Conservation (phyloP, 2,888 invertebrate genomes). For the Pterobdella sp. region DNA sequence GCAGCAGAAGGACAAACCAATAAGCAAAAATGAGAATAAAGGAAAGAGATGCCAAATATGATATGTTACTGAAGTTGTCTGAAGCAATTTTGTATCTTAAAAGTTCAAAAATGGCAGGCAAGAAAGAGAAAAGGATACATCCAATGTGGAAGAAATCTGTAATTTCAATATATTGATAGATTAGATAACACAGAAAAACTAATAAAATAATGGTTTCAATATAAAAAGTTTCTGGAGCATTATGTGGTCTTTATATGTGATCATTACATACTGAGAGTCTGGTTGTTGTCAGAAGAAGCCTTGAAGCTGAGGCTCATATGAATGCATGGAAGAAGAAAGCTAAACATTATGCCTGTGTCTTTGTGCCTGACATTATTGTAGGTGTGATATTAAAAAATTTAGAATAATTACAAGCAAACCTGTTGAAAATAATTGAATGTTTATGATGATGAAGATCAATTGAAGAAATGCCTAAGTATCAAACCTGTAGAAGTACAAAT, state of each 20-base stretch:
- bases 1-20: conserved; percentile 13
- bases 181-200: too few relatives aligned
- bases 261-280: background rate
- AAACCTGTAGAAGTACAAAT: conserved; percentile 8
- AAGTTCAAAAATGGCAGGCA: background rate
- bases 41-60: background rate
- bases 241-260: background rate
- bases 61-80: background rate
- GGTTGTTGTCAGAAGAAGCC: background rate
- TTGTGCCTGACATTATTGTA: too few relatives aligned
- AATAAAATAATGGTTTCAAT: too few relatives aligned
- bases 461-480: too few relatives aligned
- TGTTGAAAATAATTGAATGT: background rate
- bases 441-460: background rate
- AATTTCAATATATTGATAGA: too few relatives aligned
- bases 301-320: conserved; percentile 7
- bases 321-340: background rate
- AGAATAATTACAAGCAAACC: too few relatives aligned
- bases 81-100: background rate
- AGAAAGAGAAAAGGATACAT: conserved; percentile 5
- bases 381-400: too few relatives aligned
- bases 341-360: conserved; percentile 1
- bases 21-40: conserved; percentile 15
- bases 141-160: conserved; percentile 7
- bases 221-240: background rate